Evolutionary conservation across 1,140 invertebrate genomes (phyloP).

Genomic region (Lucilia sericata): DNA sequence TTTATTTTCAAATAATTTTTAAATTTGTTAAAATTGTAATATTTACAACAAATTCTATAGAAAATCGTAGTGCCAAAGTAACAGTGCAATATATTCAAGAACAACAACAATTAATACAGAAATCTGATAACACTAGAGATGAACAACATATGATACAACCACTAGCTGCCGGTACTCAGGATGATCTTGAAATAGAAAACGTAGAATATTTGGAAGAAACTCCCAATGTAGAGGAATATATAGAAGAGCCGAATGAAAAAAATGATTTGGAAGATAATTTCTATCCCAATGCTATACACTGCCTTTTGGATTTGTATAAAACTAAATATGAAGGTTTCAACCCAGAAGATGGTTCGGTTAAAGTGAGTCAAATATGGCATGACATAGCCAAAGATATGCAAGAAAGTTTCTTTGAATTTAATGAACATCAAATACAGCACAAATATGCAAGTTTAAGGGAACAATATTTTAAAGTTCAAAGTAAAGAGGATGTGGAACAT

Average conservation of each 20-base stretch:
- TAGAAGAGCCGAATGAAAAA: not conserved
- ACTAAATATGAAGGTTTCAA: constrained; percentile 30
- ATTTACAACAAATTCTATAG: not conserved
- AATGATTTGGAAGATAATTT: constrained; percentile 25
- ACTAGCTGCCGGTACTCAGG: not conserved
- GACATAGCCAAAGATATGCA: constrained; percentile 47
- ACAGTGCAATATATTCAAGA: constrained; percentile 36
- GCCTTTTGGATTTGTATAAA: constrained; percentile 43
- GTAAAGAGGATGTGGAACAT: constrained; percentile 36
- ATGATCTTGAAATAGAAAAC: constrained; percentile 41
- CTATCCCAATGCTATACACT: constrained; percentile 48
- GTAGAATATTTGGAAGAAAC: constrained; percentile 45
- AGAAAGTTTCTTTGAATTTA: constrained; percentile 46
- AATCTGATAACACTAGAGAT: not conserved
- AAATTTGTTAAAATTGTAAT: not conserved
- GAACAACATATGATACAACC: not conserved
- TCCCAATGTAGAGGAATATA: constrained; percentile 13
- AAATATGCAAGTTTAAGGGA: constrained; percentile 34
- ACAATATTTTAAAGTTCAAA: constrained; percentile 33
- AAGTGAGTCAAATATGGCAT: constrained; percentile 28
- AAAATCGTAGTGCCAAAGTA: constrained; percentile 2
- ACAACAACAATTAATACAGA: constrained; percentile 19
- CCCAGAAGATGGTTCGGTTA: not conserved
- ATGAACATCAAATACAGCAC: constrained; percentile 24
- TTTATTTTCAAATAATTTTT: not conserved